Evolutionary conservation across 2,797 vertebrate genomes (phyloP), one percentile per base, ranked within the genome.

Genomic region (Taenioides sp.): DNA sequence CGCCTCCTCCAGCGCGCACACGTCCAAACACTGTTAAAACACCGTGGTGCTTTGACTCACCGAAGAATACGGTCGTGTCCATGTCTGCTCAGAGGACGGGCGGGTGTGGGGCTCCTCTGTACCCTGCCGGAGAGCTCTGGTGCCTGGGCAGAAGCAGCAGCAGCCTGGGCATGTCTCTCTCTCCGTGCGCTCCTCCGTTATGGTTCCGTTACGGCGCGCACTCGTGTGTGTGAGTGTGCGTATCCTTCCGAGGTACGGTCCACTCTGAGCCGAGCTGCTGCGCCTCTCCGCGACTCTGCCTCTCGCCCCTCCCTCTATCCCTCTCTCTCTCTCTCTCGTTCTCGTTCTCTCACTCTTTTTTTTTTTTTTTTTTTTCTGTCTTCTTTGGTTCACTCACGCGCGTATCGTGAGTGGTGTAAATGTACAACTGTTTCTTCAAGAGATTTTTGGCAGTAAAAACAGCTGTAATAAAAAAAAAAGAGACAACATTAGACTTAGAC

Each of bases 51-150:
- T n/a, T 55, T 4, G 12, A 97, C 97, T 99, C 94, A 99, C 97
- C 97, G 88, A 99, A 97, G 95, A 97, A 99, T 96, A 99, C 97
- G 94, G 94, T 97, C 95, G 95, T 95, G 92, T 96, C 91, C 91
- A 93, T 96, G 87, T 92, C 94, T 93, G 93, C 93, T 94, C 92
- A 93, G 84, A 87, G 12, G 5, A 0, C 94, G 92, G 89, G 87
- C 88, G 92, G 90, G 78, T 93, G 91, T 87, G 93, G 94, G 88
- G 86, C 88, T 92, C 92, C 94, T 91, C 88, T 87, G 81, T 89
- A 92, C 91, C 92, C 93, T 86, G 92, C 94, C 92, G 86, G 92
- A 92, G 93, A 93, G 93, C 88, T 89, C 91, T 87, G 88, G 92
- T 94, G 94, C 94, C 86, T 92, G 88, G 89, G 88, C 90, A 75